These are phyloP conservation scores for Onchidella celtica DNA, from an alignment of 2,888 invertebrate species.

Conservation along the genomic window DNA sequence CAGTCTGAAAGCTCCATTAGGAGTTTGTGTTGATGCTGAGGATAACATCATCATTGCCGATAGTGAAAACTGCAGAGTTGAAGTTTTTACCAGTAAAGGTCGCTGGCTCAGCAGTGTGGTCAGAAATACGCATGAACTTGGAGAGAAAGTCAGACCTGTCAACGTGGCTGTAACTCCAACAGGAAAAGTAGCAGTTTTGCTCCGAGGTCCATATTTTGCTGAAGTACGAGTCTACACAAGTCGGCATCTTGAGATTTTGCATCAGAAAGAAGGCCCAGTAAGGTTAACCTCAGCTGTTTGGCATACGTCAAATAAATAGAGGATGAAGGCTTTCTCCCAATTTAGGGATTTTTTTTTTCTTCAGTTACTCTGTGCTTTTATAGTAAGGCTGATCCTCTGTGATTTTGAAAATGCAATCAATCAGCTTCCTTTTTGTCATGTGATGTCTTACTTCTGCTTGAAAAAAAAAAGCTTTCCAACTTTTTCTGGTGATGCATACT, in stretches of 20 bases:
- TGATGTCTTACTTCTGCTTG: no score
- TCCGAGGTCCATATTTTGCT: slow-evolving; percentile 71
- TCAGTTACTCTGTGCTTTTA: background rate
- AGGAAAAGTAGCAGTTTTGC: slow-evolving; percentile 67
- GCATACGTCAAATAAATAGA: no score
- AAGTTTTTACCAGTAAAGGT: slow-evolving; percentile 70
- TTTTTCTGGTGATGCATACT: no score
- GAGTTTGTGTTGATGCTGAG: slow-evolving; percentile 67
- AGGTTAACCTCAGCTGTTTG: slow-evolving; percentile 17
- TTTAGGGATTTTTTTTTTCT: background rate
- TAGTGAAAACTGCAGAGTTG: slow-evolving; percentile 71
- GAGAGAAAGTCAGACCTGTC: slow-evolving; percentile 65
- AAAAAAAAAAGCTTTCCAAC: no score
- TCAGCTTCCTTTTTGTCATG: no score
- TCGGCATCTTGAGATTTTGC: slow-evolving; percentile 30
- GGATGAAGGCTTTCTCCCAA: background rate
- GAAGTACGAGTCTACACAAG: slow-evolving; percentile 69
- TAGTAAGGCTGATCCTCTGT: no score
- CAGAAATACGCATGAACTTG: slow-evolving; percentile 63
- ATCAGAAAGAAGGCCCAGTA: slow-evolving; percentile 35
- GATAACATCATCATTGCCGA: slow-evolving; percentile 76
- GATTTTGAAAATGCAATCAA: no score
- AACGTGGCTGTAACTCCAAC: slow-evolving; percentile 70
- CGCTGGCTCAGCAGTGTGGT: slow-evolving; percentile 63
- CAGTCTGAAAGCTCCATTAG: slow-evolving; percentile 68